Percentiles rank a stretch among this genome's conserved stretches.
Conservation (phyloP, 2,113 vertebrate species). For the Neogobius melanostomus region DNA sequence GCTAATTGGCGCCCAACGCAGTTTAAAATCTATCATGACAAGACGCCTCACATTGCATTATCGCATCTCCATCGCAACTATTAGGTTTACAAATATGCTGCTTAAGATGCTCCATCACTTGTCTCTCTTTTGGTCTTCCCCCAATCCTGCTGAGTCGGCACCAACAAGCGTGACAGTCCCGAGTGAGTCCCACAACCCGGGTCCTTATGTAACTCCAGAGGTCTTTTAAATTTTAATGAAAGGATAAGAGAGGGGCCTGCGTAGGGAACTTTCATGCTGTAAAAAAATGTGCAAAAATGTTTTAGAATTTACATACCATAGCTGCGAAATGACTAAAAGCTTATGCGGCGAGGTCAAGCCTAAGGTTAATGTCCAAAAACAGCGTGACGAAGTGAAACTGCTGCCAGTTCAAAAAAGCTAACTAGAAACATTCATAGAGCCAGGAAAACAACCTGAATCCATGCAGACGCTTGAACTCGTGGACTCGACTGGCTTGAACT, state of each 20-base stretch:
- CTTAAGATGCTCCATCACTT: constrained; percentile 26
- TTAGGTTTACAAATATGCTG: constrained; percentile 25
- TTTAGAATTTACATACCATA: neutral
- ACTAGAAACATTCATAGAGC: constrained; percentile 2
- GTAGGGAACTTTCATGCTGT: constrained; percentile 20
- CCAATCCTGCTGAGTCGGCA: constrained; percentile 43
- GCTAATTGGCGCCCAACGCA: neutral
- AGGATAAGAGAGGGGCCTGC: constrained; percentile 20
- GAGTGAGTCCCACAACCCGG: constrained; percentile 21
- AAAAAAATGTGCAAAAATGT: neutral
- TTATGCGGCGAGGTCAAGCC: neutral
- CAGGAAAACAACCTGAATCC: neutral
- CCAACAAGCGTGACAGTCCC: constrained; percentile 41
- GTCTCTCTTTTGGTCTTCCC: constrained; percentile 24
- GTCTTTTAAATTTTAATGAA: constrained; percentile 54
- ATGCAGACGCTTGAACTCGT: neutral
- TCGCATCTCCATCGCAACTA: constrained; percentile 24
- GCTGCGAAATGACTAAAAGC: neutral
- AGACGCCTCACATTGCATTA: constrained; percentile 8
- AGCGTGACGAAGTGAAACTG: neutral
- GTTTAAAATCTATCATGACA: neutral
- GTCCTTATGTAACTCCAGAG: constrained; percentile 45
- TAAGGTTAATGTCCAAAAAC: neutral
- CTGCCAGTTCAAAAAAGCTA: neutral
- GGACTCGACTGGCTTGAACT: too few species aligned